These are phyloP conservation scores for Anorthoa munda DNA, from an alignment of 2,888 invertebrate genomes.

Conservation along the genomic window DNA sequence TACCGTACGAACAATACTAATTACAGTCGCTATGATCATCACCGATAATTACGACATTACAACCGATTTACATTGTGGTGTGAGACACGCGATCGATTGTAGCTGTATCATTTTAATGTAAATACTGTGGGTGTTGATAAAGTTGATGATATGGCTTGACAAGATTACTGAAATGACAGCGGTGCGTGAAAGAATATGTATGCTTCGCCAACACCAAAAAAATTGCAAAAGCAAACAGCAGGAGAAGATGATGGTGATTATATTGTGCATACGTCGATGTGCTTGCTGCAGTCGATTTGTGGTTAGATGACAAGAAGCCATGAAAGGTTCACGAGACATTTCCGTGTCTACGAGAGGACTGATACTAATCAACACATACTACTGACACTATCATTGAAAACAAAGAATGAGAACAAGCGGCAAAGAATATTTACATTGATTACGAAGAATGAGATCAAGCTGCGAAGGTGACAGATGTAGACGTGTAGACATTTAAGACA, in stretches of 20 bases:
- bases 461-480: background rate
- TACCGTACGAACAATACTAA: constrained; percentile 43
- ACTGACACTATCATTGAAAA: background rate
- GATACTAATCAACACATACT: no score
- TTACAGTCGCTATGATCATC: constrained; percentile 36
- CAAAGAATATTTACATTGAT: background rate
- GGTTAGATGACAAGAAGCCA: background rate
- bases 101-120: constrained; percentile 1
- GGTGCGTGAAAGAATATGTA: background rate
- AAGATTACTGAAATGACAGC: background rate
- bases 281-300: background rate
- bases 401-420: background rate
- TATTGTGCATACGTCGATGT: background rate
- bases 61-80: constrained; percentile 19
- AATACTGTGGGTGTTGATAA: no score
- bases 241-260: background rate
- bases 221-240: background rate
- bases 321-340: background rate
- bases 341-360: background rate
- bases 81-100: constrained; percentile 43
- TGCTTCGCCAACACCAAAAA: no score
- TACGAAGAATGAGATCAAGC: background rate
- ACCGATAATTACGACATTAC: constrained; percentile 45
- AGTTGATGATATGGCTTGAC: constrained; percentile 1
- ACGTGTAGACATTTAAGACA: background rate